Conservation (phyloP, 2,888 invertebrate genomes). For the Limnephilus rhombicus region DNA sequence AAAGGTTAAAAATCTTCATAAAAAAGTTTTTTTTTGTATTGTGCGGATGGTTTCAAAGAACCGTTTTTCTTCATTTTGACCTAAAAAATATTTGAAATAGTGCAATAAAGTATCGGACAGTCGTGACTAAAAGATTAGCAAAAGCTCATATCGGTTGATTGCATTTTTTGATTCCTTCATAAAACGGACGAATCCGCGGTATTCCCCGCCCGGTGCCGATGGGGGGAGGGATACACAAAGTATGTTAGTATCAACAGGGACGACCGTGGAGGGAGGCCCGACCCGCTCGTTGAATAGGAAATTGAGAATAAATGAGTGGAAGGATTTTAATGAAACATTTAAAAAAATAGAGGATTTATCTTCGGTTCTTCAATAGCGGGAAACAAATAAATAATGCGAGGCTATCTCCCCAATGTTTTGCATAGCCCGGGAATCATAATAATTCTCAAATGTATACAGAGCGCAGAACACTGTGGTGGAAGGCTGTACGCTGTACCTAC, state of each 20-base stretch:
- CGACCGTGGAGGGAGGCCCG: background rate
- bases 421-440: constrained; percentile 44
- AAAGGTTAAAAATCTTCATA: too few relatives aligned
- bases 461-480: background rate
- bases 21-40: background rate
- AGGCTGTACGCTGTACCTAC: background rate
- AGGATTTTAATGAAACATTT: constrained; percentile 67
- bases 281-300: constrained; percentile 66
- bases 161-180: constrained; percentile 40
- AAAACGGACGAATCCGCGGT: constrained; percentile 3
- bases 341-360: constrained; percentile 64
- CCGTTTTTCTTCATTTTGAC: background rate
- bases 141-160: constrained; percentile 43
- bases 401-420: constrained; percentile 55
- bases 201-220: constrained; percentile 13
- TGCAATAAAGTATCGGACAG: background rate
- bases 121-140: constrained; percentile 23
- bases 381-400: constrained; percentile 62
- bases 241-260: constrained; percentile 24
- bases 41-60: background rate
- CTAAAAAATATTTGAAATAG: background rate
- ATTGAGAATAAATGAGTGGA: constrained; percentile 68
- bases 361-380: constrained; percentile 61
- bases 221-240: background rate
- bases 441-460: constrained; percentile 29